Base-by-base conservation (phyloP, 2,113 vertebrate species). In the Aptenodytes forsteri region DNA sequence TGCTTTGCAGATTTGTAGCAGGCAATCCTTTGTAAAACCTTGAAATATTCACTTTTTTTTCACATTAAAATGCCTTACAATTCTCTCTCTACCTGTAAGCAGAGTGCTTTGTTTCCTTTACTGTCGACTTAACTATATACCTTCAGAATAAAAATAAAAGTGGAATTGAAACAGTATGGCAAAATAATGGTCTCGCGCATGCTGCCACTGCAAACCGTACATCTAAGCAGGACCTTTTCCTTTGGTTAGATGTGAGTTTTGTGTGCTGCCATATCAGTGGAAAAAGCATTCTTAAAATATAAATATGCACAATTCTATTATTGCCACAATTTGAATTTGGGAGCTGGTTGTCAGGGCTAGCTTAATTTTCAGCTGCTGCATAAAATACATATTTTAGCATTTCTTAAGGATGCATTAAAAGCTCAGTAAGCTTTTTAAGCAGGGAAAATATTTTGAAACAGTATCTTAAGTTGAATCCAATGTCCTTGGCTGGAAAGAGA, bases 1-100 rank as follows among this genome's bases (percentile, higher is more conserved):
- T 93, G 44, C 69, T 93, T 92, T 94, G 70, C 58, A 84, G 80
- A 92, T 86, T 83, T 87, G 69, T 42, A 79, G 67, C 59, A 78
- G 67, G 38, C 21, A 71, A 59, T 78, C 42, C 38, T 92, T 78
- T 86, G 16, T 55, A 89, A 90, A 88, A 42, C 42, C 25, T 58
- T 90, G 46, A 97, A 86, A 73, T 86, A 87, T 64, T 69, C 1
- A 5, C 42, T 7, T 0, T 10, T 16, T 81, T 50, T 76, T 27
- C 36, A n/a, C 34, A 54, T 50, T 77, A 62, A 80, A 62, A 54
- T 67, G 11, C 12, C 29, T 70, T 80, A 52, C 4, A 81, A 25
- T 55, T 65, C 32, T 72, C 22, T 56, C 11, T 72, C 54, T 61
- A 40, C 15, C 27, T 69, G 13, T 54, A 81, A 76, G 40, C 32